phyloP scores from a whole-genome alignment of 2,113 vertebrate genomes.

The Tichodroma muraria region DNA sequence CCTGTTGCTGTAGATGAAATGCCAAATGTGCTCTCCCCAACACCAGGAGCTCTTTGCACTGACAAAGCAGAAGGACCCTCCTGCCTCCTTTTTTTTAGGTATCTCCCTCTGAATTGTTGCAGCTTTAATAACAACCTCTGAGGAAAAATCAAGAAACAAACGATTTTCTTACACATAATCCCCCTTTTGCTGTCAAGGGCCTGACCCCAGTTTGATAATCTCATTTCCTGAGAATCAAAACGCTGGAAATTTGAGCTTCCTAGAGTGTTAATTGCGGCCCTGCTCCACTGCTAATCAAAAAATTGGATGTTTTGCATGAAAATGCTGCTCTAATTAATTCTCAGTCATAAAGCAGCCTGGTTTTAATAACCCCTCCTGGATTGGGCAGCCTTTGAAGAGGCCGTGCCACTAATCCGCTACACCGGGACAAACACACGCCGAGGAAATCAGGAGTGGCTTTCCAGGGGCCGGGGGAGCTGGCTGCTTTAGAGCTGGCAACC shows the following conservation, averaged over 20 bases:
- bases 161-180: conserved; percentile 61
- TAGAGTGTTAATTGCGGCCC: conserved; percentile 79
- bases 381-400: conserved; percentile 80
- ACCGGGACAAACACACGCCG: conserved; percentile 54
- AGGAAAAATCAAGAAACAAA: conserved; percentile 68
- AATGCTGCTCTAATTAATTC: conserved; percentile 85
- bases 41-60: not conserved
- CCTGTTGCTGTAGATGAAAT: not conserved
- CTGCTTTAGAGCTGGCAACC: conserved; percentile 26
- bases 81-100: not conserved
- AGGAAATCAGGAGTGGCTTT: conserved; percentile 70
- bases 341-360: conserved; percentile 75
- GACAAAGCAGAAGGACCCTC: not conserved
- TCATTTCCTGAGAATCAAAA: conserved; percentile 80
- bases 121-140: conserved; percentile 48
- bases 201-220: conserved; percentile 81
- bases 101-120: not conserved
- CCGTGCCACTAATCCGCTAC: conserved; percentile 65
- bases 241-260: conserved; percentile 77
- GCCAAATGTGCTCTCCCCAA: not conserved
- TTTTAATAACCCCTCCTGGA: conserved; percentile 82
- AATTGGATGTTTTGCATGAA: conserved; percentile 86
- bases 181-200: conserved; percentile 68
- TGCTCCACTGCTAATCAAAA: conserved; percentile 82
- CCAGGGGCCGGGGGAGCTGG: conserved; percentile 54